phyloP scores from a whole-genome alignment of 2,113 vertebrate species.

The Mormyrus lacerda region DNA sequence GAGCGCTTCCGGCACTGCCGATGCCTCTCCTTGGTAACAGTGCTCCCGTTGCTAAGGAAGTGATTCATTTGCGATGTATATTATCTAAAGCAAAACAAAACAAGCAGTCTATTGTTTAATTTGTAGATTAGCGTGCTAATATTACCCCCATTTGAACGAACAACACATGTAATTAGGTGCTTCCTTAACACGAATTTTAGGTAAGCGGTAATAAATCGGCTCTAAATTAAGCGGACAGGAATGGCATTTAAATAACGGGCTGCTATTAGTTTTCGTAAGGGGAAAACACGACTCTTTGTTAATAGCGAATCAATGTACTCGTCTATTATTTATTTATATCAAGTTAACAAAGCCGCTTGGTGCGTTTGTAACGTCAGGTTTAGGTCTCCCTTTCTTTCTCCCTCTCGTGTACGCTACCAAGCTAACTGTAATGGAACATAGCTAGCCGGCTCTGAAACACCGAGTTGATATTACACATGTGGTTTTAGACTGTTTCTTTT shows the following conservation, averaged over 20 bases:
- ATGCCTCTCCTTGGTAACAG: not conserved
- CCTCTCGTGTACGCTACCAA: not conserved
- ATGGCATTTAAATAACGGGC: not conserved
- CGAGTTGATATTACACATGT: not conserved
- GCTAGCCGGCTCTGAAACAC: not conserved
- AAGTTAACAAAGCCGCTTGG: not conserved
- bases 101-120: not conserved
- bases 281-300: not conserved
- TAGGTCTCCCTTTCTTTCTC: not conserved
- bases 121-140: not conserved
- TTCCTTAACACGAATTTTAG: not conserved
- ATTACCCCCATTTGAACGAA: not conserved
- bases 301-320: not conserved
- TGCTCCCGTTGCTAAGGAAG: slow-evolving; percentile 14
- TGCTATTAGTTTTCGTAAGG: not conserved
- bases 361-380: not conserved
- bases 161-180: not conserved
- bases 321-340: not conserved
- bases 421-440: not conserved
- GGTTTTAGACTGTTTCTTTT: not conserved
- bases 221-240: not conserved
- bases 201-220: not conserved
- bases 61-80: not conserved
- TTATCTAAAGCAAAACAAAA: not conserved
- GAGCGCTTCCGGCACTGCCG: not conserved